Base-by-base conservation (phyloP, 2,113 vertebrate species). In the Perccottus glenii region DNA sequence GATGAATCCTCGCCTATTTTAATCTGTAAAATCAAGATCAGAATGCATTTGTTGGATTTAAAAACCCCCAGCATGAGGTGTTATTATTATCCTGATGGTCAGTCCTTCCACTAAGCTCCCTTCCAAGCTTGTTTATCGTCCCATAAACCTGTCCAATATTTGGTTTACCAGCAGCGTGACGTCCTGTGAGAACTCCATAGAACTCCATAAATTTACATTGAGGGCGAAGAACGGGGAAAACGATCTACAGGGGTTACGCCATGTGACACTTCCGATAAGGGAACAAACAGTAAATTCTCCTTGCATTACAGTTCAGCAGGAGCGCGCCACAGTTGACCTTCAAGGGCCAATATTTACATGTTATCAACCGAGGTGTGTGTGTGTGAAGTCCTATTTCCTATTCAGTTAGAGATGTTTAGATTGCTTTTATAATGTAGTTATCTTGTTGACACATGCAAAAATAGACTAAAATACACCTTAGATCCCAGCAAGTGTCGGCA, bases 261-360 rank as follows among this genome's bases (percentile, higher is more conserved):
- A 11, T 56, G 74, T 70, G 85, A 85, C 81, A 59, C 59, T 60
- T 58, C 27, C 27, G 83, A 86, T 88, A 88, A 89, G 46, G 59
- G 68, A 77, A 69, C 72, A 67, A 70, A 70, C 35, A 2, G 72
- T 66, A 73, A 75, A 82, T 69, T 52, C 52, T 48, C 35, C 8
- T 65, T 73, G 72, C 70, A 49, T 78, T 73, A 53, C 63, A 44
- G 66, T 85, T 67, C 77, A 52, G 68, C 67, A 11, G 59, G 67
- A 70, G 69, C 52, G 49, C 50, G 72, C 53, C 12, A 5, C 51
- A 9, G 33, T 61, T 89, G 88, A 91, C 90, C 90, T 90, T 91
- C 87, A 85, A 80, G 58, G 70, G 72, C 69, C 76, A 42, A 33
- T 45, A 83, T 90, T 84, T 89, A 77, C 84, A 85, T 85, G 75